These are phyloP conservation scores for Caenorhabditis sp. DNA, from an alignment of 2,888 invertebrate genomes.

Conservation along the genomic window DNA sequence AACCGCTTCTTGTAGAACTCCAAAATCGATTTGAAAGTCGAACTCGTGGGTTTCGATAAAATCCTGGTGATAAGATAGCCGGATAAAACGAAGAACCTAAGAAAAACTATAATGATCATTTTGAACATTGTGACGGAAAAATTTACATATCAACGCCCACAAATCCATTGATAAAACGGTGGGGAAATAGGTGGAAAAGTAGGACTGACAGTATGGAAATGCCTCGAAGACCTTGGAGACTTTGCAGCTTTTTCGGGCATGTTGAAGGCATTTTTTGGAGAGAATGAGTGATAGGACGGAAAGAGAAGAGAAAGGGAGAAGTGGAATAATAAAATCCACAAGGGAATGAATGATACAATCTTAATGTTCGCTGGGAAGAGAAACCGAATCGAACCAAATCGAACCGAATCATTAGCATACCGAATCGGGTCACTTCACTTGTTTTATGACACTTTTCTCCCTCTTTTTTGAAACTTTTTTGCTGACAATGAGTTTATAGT, in stretches of 20 bases:
- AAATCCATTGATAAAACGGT: constrained; percentile 54
- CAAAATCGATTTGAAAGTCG: neutral
- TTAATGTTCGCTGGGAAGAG: too few relatives aligned
- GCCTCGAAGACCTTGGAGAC: constrained; percentile 60
- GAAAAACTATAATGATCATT: neutral
- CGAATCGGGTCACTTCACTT: constrained; percentile 2
- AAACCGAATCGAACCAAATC: too few relatives aligned
- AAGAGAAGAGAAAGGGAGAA: too few relatives aligned
- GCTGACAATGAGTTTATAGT: too few relatives aligned
- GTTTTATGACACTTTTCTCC: constrained; percentile 10
- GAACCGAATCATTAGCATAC: neutral
- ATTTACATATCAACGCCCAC: constrained; percentile 65
- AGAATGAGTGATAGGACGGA: too few relatives aligned
- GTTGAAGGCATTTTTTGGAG: too few relatives aligned
- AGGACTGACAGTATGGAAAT: constrained; percentile 47
- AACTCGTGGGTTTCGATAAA: constrained; percentile 17
- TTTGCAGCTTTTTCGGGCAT: constrained; percentile 35
- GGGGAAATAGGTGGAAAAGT: constrained; percentile 58
- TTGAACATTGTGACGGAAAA: neutral
- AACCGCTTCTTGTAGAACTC: constrained; percentile 59
- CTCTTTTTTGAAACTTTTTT: too few relatives aligned
- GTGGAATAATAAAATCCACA: neutral
- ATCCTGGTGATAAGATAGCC: constrained; percentile 60
- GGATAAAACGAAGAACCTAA: constrained; percentile 64
- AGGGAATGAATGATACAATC: constrained; percentile 4